phyloP scores from a whole-genome alignment of 2,113 vertebrate species.

The Heteronetta atricapilla region DNA sequence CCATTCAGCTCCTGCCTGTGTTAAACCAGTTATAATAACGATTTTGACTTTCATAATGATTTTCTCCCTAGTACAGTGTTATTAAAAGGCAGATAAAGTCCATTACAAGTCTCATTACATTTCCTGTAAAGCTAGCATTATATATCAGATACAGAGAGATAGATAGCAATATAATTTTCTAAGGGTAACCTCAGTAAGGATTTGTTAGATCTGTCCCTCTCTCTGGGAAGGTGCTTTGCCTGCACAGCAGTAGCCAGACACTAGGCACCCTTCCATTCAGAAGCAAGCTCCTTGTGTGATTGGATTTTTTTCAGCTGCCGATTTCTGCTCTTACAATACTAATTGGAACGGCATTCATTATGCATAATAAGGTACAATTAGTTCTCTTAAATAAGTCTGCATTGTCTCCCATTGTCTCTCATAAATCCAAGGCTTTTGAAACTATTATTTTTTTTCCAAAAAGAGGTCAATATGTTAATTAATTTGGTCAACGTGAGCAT shows the following conservation, averaged over 20 bases:
- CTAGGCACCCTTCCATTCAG: neutral
- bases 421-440: slow-evolving; percentile 38
- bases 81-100: slow-evolving; percentile 37
- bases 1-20: neutral
- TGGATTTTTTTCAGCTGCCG: neutral
- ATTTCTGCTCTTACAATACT: slow-evolving; percentile 23
- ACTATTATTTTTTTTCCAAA: neutral
- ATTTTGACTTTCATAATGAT: slow-evolving; percentile 22
- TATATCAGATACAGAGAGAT: neutral
- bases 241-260: neutral
- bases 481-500: neutral
- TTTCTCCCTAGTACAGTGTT: neutral
- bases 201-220: neutral
- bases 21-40: neutral
- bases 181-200: neutral
- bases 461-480: slow-evolving; percentile 2
- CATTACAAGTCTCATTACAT: slow-evolving; percentile 33
- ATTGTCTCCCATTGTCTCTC: neutral
- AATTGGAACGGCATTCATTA: slow-evolving; percentile 24
- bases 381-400: slow-evolving; percentile 28
- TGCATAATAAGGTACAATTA: slow-evolving; percentile 43
- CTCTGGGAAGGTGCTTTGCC: neutral
- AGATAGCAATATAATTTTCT: neutral
- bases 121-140: slow-evolving; percentile 16
- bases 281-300: neutral